Evolutionary conservation across 2,113 vertebrate genomes (phyloP).

Genomic region (Lichenostomus cassidix): DNA sequence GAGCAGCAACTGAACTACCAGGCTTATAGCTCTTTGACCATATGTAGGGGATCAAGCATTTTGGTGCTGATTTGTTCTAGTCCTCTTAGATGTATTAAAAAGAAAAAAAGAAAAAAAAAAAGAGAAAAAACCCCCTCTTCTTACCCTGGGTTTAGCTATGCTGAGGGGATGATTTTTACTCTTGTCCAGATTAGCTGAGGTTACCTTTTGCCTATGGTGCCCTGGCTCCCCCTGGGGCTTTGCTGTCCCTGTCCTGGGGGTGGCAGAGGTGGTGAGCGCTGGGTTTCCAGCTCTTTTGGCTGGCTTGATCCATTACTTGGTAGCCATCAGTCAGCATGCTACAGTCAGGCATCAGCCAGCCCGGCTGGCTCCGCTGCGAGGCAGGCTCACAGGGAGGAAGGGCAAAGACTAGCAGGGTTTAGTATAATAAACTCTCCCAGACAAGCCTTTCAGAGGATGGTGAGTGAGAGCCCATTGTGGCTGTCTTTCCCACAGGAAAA

Average conservation of each 20-base stretch:
- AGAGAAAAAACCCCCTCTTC: neutral
- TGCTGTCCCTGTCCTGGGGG: neutral
- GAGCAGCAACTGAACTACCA: neutral
- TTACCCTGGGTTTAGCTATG: neutral
- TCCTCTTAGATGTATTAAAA: neutral
- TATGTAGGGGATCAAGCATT: neutral
- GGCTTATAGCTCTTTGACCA: neutral
- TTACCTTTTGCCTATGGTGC: neutral
- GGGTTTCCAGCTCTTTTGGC: neutral
- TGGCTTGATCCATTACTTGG: neutral
- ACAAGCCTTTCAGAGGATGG: neutral
- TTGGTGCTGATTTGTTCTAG: neutral
- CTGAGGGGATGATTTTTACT: neutral
- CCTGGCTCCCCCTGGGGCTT: neutral
- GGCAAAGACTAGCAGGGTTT: neutral
- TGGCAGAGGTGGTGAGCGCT: fast-evolving
- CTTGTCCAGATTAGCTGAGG: neutral
- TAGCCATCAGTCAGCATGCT: neutral
- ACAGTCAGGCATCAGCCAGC: neutral
- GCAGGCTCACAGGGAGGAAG: neutral
- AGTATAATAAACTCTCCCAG: conserved; percentile 1
- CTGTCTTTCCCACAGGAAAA: conserved; percentile 55
- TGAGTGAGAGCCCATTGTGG: conserved; percentile 3
- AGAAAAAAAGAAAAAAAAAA: fast-evolving
- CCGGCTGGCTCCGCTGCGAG: fast-evolving